Percentiles rank a stretch among this genome's conserved stretches.
phyloP scores from a whole-genome alignment of 2,797 vertebrate species.

The Rhinella marina region DNA sequence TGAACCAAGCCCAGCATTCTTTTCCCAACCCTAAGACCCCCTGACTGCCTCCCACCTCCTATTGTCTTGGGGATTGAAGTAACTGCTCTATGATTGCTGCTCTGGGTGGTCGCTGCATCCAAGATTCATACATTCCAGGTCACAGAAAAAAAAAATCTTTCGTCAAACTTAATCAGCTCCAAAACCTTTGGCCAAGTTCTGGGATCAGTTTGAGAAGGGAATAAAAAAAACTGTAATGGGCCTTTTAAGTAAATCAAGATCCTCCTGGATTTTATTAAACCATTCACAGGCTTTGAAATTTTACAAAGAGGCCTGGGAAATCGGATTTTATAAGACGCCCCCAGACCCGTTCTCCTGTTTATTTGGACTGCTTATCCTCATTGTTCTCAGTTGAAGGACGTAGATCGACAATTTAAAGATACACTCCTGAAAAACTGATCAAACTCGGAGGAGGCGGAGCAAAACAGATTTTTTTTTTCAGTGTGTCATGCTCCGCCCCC shows the following conservation, averaged over 20 bases:
- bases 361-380: background rate
- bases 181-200: conserved; percentile 8
- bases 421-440: background rate
- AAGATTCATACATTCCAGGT: background rate
- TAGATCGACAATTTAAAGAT: background rate
- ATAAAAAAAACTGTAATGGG: conserved; percentile 14
- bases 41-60: conserved; percentile 3
- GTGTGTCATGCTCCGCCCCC: background rate
- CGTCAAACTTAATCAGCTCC: conserved; percentile 20
- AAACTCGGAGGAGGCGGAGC: background rate
- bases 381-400: background rate
- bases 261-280: conserved; percentile 27
- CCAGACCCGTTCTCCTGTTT: background rate
- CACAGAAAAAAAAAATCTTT: conserved; percentile 11
- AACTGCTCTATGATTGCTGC: background rate
- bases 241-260: conserved; percentile 36
- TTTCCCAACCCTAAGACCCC: conserved; percentile 20
- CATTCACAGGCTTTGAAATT: conserved; percentile 10
- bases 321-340: background rate
- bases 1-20: conserved; percentile 52
- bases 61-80: conserved; percentile 2
- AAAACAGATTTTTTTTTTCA: background rate
- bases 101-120: conserved; percentile 42
- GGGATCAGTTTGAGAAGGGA: conserved; percentile 6
- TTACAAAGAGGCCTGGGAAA: background rate